Percentiles rank a stretch among this genome's conserved stretches.
Conservation (phyloP, 2,797 vertebrate species). For the Apogon talboti region DNA sequence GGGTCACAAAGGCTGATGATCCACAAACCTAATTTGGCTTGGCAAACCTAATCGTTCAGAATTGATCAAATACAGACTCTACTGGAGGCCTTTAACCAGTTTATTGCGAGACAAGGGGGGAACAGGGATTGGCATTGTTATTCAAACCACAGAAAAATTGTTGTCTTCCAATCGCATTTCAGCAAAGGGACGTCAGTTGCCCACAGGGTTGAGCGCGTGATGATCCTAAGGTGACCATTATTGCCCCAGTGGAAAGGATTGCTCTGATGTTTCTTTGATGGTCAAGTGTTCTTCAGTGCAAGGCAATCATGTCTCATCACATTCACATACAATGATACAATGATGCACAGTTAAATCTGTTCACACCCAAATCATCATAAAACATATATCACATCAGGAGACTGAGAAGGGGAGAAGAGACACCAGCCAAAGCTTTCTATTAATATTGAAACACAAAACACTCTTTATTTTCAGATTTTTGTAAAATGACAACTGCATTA, state of each 20-base stretch:
- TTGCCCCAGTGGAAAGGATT: slow-evolving; percentile 40
- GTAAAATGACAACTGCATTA: too few relatives aligned
- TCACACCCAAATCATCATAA: neutral
- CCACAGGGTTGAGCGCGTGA: slow-evolving; percentile 69
- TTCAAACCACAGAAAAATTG: slow-evolving; percentile 63
- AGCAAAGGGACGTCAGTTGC: slow-evolving; percentile 54
- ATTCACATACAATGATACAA: slow-evolving; percentile 16
- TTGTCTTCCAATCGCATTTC: slow-evolving; percentile 45
- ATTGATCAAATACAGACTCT: slow-evolving; percentile 67
- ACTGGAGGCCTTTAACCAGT: slow-evolving; percentile 59
- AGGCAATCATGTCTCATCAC: slow-evolving; percentile 48
- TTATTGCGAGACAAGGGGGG: slow-evolving; percentile 60
- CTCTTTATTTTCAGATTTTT: too few relatives aligned
- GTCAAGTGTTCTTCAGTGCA: slow-evolving; percentile 63
- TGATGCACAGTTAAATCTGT: slow-evolving; percentile 14
- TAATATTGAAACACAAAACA: too few relatives aligned
- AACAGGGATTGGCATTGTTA: slow-evolving; percentile 76
- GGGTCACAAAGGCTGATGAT: slow-evolving; percentile 72
- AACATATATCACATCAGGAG: neutral
- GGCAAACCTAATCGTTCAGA: slow-evolving; percentile 78
- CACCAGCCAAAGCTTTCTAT: neutral
- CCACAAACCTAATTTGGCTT: slow-evolving; percentile 76
- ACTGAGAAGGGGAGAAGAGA: slow-evolving; percentile 8
- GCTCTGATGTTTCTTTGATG: slow-evolving; percentile 44
- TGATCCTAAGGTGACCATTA: slow-evolving; percentile 70